A percentile compares a stretch with the other conserved stretches of the same genome.
phyloP scores from a whole-genome alignment of 2,797 vertebrate genomes.

The Sebastes elongatus region DNA sequence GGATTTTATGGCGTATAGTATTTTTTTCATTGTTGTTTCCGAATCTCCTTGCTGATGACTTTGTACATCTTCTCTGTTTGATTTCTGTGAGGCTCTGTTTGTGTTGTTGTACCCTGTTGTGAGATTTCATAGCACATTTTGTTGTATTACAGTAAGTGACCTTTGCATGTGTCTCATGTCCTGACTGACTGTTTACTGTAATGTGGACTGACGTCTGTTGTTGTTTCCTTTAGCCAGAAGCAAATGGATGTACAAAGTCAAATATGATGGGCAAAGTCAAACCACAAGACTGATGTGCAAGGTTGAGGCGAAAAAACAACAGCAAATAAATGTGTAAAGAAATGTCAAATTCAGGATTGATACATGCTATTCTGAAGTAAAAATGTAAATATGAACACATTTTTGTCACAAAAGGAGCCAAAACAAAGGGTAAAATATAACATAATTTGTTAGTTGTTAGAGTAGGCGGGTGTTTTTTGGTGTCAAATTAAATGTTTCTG shows the following conservation, averaged over 20 bases:
- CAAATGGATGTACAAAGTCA: conserved; percentile 36
- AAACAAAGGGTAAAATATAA: neutral
- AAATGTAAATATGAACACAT: neutral
- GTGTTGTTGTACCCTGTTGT: neutral
- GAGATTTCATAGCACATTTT: neutral
- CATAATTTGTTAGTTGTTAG: neutral
- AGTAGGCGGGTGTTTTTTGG: neutral
- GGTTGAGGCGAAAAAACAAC: neutral
- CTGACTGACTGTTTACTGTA: conserved; percentile 5
- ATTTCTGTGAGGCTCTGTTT: neutral
- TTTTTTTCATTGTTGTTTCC: neutral
- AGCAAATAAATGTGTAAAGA: neutral
- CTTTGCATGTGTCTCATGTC: conserved; percentile 11
- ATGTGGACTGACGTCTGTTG: conserved; percentile 24
- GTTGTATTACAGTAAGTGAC: neutral
- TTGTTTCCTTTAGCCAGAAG: conserved; percentile 17
- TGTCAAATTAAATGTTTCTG: neutral
- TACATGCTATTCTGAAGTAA: neutral
- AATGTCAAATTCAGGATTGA: neutral
- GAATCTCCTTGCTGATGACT: neutral
- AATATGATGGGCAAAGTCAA: conserved; percentile 29
- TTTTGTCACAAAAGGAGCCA: neutral
- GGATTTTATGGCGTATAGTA: neutral
- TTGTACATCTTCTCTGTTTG: neutral
- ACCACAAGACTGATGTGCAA: neutral